Base-by-base conservation (phyloP, 2,888 invertebrate genomes). In the Hypena proboscidalis region DNA sequence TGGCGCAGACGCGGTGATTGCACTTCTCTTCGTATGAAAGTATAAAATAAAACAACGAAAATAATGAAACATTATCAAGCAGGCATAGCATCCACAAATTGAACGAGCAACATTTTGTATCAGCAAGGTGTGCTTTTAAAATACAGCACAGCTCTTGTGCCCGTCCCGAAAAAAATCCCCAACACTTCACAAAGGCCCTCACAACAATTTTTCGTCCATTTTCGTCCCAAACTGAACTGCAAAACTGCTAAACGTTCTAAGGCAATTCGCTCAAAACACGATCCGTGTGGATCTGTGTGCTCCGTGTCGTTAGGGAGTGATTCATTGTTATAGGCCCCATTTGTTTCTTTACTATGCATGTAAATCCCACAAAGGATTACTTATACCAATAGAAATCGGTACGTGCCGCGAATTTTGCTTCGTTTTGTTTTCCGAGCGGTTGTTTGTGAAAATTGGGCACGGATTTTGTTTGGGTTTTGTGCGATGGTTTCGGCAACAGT, bases 261-360 rank as follows among this genome's bases (percentile, higher is more conserved):
- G 58, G 66, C 70, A 61, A 64, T 73, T 67, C 67, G 67, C 70
- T 74, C 74, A 70, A 70, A 68, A 73, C 67, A 64, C 53, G 58
- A 67, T 67, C 66, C 70, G 77, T 69, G 74, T n/a, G n/a, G n/a
- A n/a, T n/a, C n/a, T n/a, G n/a, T 66, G 67, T 65, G 69, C 60
- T 68, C 62, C 56, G 69, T 74, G 75, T 70, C 74, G 75, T 71
- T 74, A 70, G 57, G 49, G 58, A 46, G 63, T 76, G 68, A 79
- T 78, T 76, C 77, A 78, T 72, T 67, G 70, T 77, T 77, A 79
- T 74, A 58, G 72, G 65, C 45, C 52, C 72, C 70, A 67, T 74
- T 76, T 60, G 68, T 72, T 69, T 68, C 66, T 67, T 56, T 65
- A 55, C 55, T 61, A 59, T 61, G 60, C 62, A 59, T 66, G 62